These are phyloP conservation scores for Actinernus sp. DNA, from an alignment of 92 coral and sea anemone genomes.

Conservation along the genomic window DNA sequence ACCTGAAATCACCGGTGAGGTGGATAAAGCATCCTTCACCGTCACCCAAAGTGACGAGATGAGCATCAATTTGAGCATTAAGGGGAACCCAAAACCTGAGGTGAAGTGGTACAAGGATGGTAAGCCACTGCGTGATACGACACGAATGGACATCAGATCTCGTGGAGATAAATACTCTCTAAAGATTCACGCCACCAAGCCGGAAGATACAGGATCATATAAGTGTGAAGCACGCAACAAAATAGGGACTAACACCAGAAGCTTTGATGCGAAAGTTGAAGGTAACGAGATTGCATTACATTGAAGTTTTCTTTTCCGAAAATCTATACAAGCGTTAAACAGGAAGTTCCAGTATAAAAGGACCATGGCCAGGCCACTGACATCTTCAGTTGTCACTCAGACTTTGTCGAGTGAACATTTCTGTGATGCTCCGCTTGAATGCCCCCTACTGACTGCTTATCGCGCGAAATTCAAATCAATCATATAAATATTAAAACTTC, in stretches of 20 bases:
- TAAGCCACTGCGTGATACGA: conserved; percentile 63
- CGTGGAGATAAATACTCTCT: conserved; percentile 76
- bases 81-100: conserved; percentile 84
- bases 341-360: too few relatives aligned
- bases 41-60: conserved; percentile 78
- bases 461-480: too few relatives aligned
- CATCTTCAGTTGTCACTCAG: too few relatives aligned
- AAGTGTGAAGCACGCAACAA: conserved; percentile 94
- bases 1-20: conserved; percentile 55
- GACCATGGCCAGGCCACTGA: too few relatives aligned
- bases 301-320: too few relatives aligned
- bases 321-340: too few relatives aligned
- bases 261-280: conserved; percentile 83
- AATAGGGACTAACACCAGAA: conserved; percentile 80
- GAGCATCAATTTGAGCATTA: conserved; percentile 50
- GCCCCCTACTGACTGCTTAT: too few relatives aligned
- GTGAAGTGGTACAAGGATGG: conserved; percentile 87
- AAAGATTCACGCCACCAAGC: conserved; percentile 63
- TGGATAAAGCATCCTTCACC: conserved; percentile 39
- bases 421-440: too few relatives aligned
- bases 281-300: too few relatives aligned
- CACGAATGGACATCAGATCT: conserved; percentile 66
- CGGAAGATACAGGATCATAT: conserved; percentile 85
- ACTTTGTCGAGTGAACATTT: too few relatives aligned
- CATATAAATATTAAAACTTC: too few relatives aligned